These are phyloP conservation scores for Poeciliopsis infans DNA, from an alignment of 2,797 vertebrate species.

Conservation along the genomic window DNA sequence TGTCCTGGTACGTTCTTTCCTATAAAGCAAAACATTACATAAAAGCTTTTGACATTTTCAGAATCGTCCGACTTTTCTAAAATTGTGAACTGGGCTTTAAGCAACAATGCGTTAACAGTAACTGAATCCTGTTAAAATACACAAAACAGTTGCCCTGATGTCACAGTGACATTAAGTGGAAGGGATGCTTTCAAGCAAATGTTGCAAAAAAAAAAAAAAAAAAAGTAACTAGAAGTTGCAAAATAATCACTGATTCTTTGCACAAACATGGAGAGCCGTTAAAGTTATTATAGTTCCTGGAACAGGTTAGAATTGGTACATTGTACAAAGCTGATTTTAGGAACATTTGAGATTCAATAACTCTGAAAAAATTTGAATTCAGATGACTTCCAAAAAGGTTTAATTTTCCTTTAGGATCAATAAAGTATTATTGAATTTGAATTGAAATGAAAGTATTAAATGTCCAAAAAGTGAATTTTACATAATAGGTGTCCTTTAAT, in stretches of 20 bases:
- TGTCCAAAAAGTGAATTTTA: no score
- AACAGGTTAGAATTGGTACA: no score
- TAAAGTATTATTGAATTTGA: no score
- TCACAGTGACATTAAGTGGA: neutral
- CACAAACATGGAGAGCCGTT: neutral
- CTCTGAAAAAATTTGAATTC: no score
- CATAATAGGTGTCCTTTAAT: no score
- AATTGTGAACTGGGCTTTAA: neutral
- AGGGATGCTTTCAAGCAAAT: neutral
- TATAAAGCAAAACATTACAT: neutral
- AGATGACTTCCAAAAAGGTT: no score
- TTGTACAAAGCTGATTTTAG: no score
- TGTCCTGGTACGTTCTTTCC: neutral
- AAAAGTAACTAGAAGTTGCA: neutral
- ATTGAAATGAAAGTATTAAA: no score
- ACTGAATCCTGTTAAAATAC: neutral
- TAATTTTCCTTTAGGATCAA: no score
- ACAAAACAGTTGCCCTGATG: neutral
- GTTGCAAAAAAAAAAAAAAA: neutral
- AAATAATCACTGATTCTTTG: neutral
- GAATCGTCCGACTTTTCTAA: no score
- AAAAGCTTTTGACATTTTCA: neutral
- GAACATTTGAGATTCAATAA: no score
- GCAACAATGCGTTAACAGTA: neutral
- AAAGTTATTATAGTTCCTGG: neutral